Conservation (phyloP, 2,888 invertebrate species). For the Steromphala cineraria region DNA sequence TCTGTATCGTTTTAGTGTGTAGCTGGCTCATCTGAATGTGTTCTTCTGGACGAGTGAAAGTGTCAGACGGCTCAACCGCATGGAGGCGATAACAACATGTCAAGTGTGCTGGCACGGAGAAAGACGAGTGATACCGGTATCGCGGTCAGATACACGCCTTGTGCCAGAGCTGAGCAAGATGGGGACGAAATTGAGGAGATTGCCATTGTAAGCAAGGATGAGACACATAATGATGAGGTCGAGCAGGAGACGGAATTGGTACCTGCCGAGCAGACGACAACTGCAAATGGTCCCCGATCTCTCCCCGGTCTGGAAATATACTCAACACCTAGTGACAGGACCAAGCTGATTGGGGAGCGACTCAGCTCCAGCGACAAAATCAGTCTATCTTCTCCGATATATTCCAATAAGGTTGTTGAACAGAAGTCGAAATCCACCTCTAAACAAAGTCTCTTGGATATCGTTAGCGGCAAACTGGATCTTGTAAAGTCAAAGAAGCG, state of each 20-base stretch:
- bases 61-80: background rate
- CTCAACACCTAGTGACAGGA: conserved; percentile 54
- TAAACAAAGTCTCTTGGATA: conserved; percentile 81
- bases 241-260: conserved; percentile 71
- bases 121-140: conserved; percentile 52
- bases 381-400: conserved; percentile 75
- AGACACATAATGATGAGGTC: background rate
- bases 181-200: conserved; percentile 81
- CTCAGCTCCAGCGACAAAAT: conserved; percentile 78
- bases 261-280: conserved; percentile 77
- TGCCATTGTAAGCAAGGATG: conserved; percentile 78
- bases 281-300: conserved; percentile 81
- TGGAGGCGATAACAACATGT: conserved; percentile 43
- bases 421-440: conserved; percentile 78
- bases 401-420: conserved; percentile 71
- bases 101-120: conserved; percentile 51
- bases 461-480: conserved; percentile 85
- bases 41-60: background rate
- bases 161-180: conserved; percentile 67
- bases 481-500: conserved; percentile 77
- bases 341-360: conserved; percentile 76
- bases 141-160: conserved; percentile 74
- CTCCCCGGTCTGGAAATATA: conserved; percentile 77
- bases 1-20: too few relatives aligned
- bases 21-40: background rate